Percentiles rank a stretch among this genome's conserved stretches.
phyloP scores from a whole-genome alignment of 1,140 invertebrate species.

The Bombus vancouverensis region DNA sequence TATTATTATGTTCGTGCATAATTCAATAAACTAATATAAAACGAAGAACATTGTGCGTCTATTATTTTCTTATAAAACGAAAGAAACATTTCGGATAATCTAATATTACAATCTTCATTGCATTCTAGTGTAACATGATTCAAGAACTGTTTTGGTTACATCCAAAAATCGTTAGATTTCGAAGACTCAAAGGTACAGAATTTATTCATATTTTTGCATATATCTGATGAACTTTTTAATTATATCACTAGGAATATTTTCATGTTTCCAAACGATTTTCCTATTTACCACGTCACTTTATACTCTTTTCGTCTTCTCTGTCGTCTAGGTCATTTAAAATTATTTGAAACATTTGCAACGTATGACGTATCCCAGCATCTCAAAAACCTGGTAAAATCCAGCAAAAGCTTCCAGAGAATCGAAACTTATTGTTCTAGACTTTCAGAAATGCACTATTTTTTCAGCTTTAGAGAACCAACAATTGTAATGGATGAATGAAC shows the following conservation, averaged over 20 bases:
- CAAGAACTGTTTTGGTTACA: neutral
- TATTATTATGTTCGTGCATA: too few species aligned
- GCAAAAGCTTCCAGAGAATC: too few species aligned
- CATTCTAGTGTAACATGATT: neutral
- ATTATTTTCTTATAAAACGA: too few species aligned
- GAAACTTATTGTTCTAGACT: too few species aligned
- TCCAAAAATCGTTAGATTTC: neutral
- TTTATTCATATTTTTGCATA: neutral
- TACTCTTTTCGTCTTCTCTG: neutral
- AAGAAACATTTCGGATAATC: too few species aligned
- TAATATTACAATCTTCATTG: neutral
- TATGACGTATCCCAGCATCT: too few species aligned
- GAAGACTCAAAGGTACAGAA: neutral
- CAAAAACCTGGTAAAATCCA: too few species aligned
- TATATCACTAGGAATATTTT: neutral
- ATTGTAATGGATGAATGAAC: too few species aligned
- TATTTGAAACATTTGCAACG: neutral
- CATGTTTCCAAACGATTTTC: neutral
- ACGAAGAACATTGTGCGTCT: too few species aligned
- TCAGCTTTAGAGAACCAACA: too few species aligned
- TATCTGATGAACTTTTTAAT: neutral
- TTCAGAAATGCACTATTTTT: too few species aligned
- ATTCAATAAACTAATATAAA: too few species aligned
- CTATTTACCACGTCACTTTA: neutral
- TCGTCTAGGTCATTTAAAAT: neutral